phyloP scores from a whole-genome alignment of 2,888 invertebrate genomes.

The Bellardia bayeri region DNA sequence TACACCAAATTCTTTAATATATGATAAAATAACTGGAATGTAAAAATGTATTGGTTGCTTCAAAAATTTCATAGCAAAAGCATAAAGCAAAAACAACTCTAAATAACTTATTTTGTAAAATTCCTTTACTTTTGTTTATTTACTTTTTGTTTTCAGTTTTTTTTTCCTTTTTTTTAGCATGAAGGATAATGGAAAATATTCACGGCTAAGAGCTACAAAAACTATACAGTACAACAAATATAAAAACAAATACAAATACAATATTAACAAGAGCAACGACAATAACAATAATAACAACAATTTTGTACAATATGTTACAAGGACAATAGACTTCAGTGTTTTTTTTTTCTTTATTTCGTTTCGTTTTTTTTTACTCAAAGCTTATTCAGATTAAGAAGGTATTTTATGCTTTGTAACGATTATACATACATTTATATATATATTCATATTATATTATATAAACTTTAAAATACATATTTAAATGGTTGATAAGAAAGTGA shows the following conservation, averaged over 20 bases:
- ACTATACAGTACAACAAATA: conserved; percentile 11
- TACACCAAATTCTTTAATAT: too few relatives aligned
- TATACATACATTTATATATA: background rate
- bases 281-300: background rate
- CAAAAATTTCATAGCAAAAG: background rate
- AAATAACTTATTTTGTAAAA: background rate
- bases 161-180: background rate
- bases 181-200: conserved; percentile 42
- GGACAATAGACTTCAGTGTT: conserved; percentile 41
- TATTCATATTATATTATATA: background rate
- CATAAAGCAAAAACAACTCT: background rate
- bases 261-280: conserved; percentile 10
- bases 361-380: background rate
- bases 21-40: too few relatives aligned
- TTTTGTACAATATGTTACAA: conserved; percentile 39
- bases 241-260: background rate
- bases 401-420: background rate
- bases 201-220: conserved; percentile 14
- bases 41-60: too few relatives aligned
- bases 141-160: background rate
- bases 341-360: background rate
- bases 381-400: background rate
- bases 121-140: background rate
- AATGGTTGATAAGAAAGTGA: background rate
- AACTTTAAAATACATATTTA: background rate